Conservation (phyloP, 2,888 invertebrate genomes). For the Allolobophora icterica region DNA sequence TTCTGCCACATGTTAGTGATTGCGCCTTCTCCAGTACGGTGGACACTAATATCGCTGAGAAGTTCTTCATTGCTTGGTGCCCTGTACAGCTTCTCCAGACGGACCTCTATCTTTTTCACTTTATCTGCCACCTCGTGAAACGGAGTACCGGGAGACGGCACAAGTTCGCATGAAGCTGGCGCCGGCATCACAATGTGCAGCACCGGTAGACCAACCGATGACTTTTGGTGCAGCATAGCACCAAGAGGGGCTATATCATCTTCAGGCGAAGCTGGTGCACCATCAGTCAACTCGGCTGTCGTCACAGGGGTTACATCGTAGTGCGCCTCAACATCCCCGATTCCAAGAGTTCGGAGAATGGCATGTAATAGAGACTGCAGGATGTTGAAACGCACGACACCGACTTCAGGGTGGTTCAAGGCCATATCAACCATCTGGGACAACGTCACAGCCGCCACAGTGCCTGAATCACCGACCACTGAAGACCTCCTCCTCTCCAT, state of each 20-base stretch:
- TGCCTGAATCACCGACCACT: not conserved
- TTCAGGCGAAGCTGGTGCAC: not conserved
- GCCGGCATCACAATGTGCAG: not conserved
- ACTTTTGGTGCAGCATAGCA: not conserved
- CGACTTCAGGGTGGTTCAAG: slow-evolving; percentile 63
- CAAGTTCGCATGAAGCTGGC: not conserved
- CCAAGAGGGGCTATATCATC: not conserved
- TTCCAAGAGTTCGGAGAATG: slow-evolving; percentile 58
- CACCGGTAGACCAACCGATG: not conserved
- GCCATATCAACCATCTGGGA: slow-evolving; percentile 63
- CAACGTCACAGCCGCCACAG: slow-evolving; percentile 54
- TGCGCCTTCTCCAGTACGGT: slow-evolving; percentile 46
- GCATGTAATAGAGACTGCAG: slow-evolving; percentile 63
- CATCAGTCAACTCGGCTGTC: not conserved
- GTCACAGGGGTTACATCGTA: slow-evolving; percentile 54
- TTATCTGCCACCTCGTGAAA: not conserved
- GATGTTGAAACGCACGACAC: slow-evolving; percentile 64
- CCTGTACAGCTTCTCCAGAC: slow-evolving; percentile 56
- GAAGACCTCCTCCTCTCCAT: not conserved
- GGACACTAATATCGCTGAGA: slow-evolving; percentile 51
- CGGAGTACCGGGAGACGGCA: not conserved
- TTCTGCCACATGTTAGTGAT: slow-evolving; percentile 62
- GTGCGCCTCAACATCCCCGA: slow-evolving; percentile 55
- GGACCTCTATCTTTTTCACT: slow-evolving; percentile 51
- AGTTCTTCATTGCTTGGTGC: slow-evolving; percentile 60